A percentile compares a stretch with the other conserved stretches of the same genome.
Evolutionary conservation across 2,797 vertebrate genomes (phyloP).

Genomic region (Megalops cyprinoides): DNA sequence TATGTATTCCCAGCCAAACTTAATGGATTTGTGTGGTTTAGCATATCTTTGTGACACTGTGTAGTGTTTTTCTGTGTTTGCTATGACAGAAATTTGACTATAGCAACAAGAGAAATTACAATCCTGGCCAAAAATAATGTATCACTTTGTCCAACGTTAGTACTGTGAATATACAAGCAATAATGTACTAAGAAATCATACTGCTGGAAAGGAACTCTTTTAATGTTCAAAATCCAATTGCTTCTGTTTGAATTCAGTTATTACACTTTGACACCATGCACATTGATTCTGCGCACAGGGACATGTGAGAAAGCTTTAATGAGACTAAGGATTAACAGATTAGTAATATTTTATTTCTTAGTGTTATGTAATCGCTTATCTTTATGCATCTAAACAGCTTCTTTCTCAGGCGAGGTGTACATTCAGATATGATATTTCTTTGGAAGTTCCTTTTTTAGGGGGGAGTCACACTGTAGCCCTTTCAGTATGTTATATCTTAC

Average conservation of each 20-base stretch:
- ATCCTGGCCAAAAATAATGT: constrained; percentile 34
- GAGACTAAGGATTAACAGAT: too few species aligned
- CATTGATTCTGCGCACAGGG: too few species aligned
- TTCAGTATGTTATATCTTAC: not conserved
- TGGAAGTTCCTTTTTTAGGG: not conserved
- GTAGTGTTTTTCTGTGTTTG: not conserved
- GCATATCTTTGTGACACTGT: constrained; percentile 3
- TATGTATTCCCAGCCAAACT: not conserved
- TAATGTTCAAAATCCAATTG: constrained; percentile 34
- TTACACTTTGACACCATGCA: too few species aligned
- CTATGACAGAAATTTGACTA: constrained; percentile 31
- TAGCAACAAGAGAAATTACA: constrained; percentile 31
- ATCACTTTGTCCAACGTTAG: constrained; percentile 33
- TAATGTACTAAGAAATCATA: not conserved
- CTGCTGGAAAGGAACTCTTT: constrained; percentile 18
- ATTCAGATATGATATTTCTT: not conserved
- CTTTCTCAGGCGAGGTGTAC: too few species aligned
- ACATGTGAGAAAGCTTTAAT: too few species aligned
- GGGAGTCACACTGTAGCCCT: constrained; percentile 19
- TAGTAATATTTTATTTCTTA: not conserved
- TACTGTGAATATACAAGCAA: constrained; percentile 32
- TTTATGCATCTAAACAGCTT: not conserved
- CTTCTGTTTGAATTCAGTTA: not conserved
- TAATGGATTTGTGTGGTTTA: not conserved
- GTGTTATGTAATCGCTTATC: not conserved